Evolutionary conservation across 2,888 invertebrate species (phyloP), one percentile per base, ranked within the genome.

Genomic region (Gymnocheta viridis): DNA sequence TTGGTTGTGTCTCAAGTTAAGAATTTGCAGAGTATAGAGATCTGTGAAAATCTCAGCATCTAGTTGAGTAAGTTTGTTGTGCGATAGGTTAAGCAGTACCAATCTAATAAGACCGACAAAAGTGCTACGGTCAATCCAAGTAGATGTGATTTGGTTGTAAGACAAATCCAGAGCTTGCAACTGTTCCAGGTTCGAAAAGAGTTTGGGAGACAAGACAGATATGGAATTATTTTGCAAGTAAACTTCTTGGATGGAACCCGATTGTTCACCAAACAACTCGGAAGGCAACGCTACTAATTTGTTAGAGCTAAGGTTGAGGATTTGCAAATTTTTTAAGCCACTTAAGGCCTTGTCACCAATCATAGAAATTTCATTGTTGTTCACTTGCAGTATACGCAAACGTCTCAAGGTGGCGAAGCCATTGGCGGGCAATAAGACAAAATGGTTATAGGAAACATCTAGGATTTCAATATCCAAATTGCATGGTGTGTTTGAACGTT

Each of bases 211-310:
- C 86, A 98, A 93, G 56, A 96, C 96, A 91, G 96, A 95, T 88
- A 98, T 96, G 24, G 97, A 96, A 93, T 98, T 98, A 92, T 98
- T 98, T 92, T 97, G 96, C 90, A 98, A 93, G 92, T 97, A 96
- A 89, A 98, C 95, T 92, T 98, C 97, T 92, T 96, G 96, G 88
- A 98, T 95, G 84, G 95, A 95, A 86, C 95, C 94, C 69, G 95
- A 93, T 88, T 95, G 94, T 92, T 97, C 97, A 90, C 94, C 94
- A 90, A 98, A 97, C 86, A 98, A 93, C 89, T 96, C 96, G 85
- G 96, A 95, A 54, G 98, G 98, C 87, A 98, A 93, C 70, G 96
- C 96, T 47, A 96, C 96, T 86, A 98, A 95, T 93, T 96, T 96
- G 92, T 98, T 98, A 88, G 96, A 96, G 38, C 98, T 97, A 74